A percentile compares a stretch with the other conserved stretches of the same genome.
These are phyloP conservation scores for Xanthorhoe spadicearia DNA, from an alignment of 2,888 invertebrate genomes.

Conservation along the genomic window DNA sequence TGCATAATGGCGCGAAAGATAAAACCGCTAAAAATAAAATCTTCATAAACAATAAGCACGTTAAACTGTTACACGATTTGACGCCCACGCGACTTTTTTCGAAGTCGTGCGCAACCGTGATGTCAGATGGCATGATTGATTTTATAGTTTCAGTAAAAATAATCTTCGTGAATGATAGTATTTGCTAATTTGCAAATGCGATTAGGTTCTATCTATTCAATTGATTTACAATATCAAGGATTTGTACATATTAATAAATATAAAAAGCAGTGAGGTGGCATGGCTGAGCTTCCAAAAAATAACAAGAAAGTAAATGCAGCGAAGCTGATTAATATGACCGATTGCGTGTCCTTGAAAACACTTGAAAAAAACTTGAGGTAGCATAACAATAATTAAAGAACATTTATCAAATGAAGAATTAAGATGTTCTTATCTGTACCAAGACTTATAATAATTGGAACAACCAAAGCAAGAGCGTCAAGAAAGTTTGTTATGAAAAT, in stretches of 20 bases:
- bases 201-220: not conserved
- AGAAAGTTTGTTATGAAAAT: not conserved
- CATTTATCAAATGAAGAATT: not conserved
- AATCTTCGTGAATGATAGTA: constrained; percentile 14
- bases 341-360: constrained; percentile 8
- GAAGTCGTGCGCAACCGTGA: constrained; percentile 36
- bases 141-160: constrained; percentile 15
- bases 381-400: not conserved
- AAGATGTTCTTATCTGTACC: too few relatives aligned
- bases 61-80: constrained; percentile 57
- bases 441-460: too few relatives aligned
- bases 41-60: constrained; percentile 80
- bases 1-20: constrained; percentile 78
- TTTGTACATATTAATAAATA: not conserved
- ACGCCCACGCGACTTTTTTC: constrained; percentile 60
- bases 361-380: not conserved
- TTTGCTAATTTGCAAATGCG: not conserved
- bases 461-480: too few relatives aligned
- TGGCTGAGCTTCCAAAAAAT: not conserved
- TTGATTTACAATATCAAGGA: not conserved
- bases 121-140: constrained; percentile 31
- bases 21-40: constrained; percentile 78
- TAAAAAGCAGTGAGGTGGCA: not conserved
- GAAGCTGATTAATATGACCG: not conserved
- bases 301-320: not conserved